These are phyloP conservation scores for Peromyscus melanophrys DNA, from an alignment of 2,797 vertebrate species.

Conservation along the genomic window DNA sequence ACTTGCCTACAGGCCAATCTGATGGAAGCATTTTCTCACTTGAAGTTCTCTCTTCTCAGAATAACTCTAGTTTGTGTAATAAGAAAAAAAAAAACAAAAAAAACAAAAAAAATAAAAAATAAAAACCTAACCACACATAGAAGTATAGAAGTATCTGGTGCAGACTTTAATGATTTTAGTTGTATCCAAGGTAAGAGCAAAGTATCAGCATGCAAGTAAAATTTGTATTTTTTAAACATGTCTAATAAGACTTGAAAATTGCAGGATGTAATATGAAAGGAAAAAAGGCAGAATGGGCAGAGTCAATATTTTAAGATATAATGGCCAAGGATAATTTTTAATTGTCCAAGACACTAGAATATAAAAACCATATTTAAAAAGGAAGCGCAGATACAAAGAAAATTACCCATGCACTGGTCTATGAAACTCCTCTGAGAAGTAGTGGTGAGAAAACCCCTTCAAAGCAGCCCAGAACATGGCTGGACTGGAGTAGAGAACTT, in stretches of 20 bases:
- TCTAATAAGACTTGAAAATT: neutral
- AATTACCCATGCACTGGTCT: too few relatives aligned
- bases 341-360: neutral
- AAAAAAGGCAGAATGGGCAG: neutral
- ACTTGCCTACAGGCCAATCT: neutral
- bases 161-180: neutral
- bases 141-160: neutral
- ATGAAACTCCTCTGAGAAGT: neutral
- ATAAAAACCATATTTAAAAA: neutral
- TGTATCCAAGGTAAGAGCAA: neutral
- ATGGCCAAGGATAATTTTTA: neutral
- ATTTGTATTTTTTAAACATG: neutral
- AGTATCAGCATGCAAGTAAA: neutral
- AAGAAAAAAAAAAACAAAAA: too few relatives aligned
- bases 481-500: neutral
- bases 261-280: neutral
- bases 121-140: neutral
- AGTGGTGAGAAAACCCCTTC: neutral
- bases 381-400: neutral
- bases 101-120: too few relatives aligned
- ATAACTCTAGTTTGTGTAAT: neutral
- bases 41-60: neutral
- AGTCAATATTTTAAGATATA: constrained; percentile 19
- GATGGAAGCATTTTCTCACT: neutral
- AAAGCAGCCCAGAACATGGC: neutral